A percentile compares a stretch with the other conserved stretches of the same genome.
Evolutionary conservation across 2,113 vertebrate species (phyloP).

Genomic region (Vicugna pacos): DNA sequence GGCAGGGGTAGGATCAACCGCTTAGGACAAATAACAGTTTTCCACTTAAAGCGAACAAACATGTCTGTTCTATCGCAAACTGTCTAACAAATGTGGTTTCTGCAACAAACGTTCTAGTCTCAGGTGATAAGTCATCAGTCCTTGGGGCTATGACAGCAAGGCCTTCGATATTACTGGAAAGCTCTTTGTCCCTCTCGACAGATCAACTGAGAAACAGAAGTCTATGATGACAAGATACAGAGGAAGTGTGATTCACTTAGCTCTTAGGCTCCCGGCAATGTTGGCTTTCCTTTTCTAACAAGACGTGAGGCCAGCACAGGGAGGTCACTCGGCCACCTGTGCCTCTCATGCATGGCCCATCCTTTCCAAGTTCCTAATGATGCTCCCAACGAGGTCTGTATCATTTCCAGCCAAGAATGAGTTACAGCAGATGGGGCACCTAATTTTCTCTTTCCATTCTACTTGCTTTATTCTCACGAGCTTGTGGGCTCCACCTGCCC

Average conservation of each 20-base stretch:
- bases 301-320: not conserved
- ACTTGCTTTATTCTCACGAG: not conserved
- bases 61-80: not conserved
- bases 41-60: not conserved
- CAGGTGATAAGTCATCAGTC: not conserved
- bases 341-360: fast-evolving
- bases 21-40: not conserved
- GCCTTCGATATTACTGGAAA: not conserved
- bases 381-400: not conserved
- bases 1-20: too few species aligned
- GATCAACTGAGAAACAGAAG: not conserved
- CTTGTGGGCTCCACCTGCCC: not conserved
- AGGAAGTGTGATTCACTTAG: fast-evolving
- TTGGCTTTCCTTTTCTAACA: not conserved
- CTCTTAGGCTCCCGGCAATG: fast-evolving
- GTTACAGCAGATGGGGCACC: not conserved
- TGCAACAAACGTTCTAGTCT: not conserved
- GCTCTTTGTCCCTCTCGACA: not conserved
- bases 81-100: not conserved
- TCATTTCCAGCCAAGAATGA: not conserved
- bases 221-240: not conserved
- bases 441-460: not conserved
- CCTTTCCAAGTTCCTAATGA: not conserved
- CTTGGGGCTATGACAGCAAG: not conserved
- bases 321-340: not conserved